Evolutionary conservation across 2,113 vertebrate species (phyloP).

Genomic region (Vulpes ferrilata): DNA sequence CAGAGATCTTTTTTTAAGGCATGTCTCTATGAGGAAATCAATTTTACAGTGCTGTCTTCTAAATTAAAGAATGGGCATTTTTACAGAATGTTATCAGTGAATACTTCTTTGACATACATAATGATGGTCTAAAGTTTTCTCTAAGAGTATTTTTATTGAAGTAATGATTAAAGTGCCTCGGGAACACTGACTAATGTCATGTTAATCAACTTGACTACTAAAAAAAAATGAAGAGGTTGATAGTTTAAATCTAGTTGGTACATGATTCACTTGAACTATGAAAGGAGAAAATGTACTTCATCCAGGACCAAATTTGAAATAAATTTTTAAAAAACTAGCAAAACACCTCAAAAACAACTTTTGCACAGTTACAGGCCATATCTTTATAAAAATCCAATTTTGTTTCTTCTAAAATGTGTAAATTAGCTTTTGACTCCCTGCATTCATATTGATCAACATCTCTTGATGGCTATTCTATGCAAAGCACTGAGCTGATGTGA

Average conservation of each 20-base stretch:
- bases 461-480: not conserved
- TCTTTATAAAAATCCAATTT: not conserved
- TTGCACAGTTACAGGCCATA: not conserved
- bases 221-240: constrained; percentile 71
- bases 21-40: constrained; percentile 59
- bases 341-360: not conserved
- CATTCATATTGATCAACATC: constrained; percentile 46
- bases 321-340: constrained; percentile 13
- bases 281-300: constrained; percentile 56
- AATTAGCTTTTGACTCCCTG: constrained; percentile 42
- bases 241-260: constrained; percentile 69
- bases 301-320: constrained; percentile 44
- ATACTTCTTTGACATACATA: constrained; percentile 80
- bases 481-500: constrained; percentile 55
- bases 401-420: not conserved
- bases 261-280: constrained; percentile 73
- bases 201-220: constrained; percentile 80
- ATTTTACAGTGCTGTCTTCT: constrained; percentile 64
- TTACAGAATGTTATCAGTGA: constrained; percentile 77
- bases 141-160: constrained; percentile 78
- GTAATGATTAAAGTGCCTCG: constrained; percentile 77
- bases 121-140: constrained; percentile 80
- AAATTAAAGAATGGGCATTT: constrained; percentile 82
- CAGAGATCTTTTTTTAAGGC: constrained; percentile 38
- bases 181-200: constrained; percentile 75